A percentile compares a stretch with the other conserved stretches of the same genome.
These are phyloP conservation scores for Ammodytes dubius DNA, from an alignment of 2,113 vertebrate species.

Conservation along the genomic window DNA sequence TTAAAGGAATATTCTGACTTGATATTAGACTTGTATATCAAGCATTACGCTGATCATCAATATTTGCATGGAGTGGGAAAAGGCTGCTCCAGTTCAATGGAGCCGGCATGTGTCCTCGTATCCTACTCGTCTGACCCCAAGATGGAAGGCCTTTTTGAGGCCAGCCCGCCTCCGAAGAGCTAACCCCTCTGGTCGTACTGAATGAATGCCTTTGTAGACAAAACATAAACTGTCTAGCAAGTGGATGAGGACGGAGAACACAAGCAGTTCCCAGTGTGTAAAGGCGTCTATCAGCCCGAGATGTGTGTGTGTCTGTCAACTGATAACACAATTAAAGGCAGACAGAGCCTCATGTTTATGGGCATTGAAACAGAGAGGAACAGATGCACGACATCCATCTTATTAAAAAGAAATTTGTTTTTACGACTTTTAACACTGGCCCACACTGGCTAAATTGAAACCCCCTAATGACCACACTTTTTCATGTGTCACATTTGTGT, in stretches of 20 bases:
- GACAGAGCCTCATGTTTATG: slow-evolving; percentile 20
- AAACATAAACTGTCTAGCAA: slow-evolving; percentile 45
- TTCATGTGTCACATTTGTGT: too few species aligned
- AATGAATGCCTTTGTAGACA: slow-evolving; percentile 64
- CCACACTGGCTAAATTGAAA: slow-evolving; percentile 6
- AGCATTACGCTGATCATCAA: slow-evolving; percentile 40
- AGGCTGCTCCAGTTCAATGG: slow-evolving; percentile 9
- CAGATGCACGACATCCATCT: slow-evolving; percentile 16
- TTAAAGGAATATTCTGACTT: background rate
- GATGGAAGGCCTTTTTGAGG: slow-evolving; percentile 32
- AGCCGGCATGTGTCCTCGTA: slow-evolving; percentile 34
- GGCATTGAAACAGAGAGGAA: background rate
- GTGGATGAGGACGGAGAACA: slow-evolving; percentile 48
- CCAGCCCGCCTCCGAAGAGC: slow-evolving; percentile 15
- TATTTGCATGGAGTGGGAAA: slow-evolving; percentile 29
- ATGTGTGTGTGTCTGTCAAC: slow-evolving; percentile 12
- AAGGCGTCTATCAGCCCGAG: slow-evolving; percentile 49
- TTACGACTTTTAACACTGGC: background rate
- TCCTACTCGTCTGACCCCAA: slow-evolving; percentile 51
- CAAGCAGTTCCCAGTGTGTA: slow-evolving; percentile 26
- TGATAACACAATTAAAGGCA: slow-evolving; percentile 52
- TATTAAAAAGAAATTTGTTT: slow-evolving; percentile 16
- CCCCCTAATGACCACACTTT: background rate
- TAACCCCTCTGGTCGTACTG: slow-evolving; percentile 28
- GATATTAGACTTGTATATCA: background rate